Evolutionary conservation across 2,888 invertebrate genomes (phyloP), one percentile per base, ranked within the genome.

Genomic region (Arctia plantaginis): DNA sequence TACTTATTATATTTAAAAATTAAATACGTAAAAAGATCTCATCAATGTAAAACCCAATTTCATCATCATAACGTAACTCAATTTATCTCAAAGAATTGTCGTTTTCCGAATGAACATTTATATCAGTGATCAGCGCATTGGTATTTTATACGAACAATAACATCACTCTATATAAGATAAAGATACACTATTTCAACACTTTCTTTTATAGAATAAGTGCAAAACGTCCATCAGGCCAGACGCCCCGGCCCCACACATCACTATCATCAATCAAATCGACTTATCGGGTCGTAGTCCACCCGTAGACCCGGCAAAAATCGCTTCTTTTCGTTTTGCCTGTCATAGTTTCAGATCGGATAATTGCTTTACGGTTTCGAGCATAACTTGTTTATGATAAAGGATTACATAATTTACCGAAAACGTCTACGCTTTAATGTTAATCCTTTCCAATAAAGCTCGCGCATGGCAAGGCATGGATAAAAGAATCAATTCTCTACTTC

Each of bases 201-300:
- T 69, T 73, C 41, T 66, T 74, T 70, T 66, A 75, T 66, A 75
- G 67, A 77, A 77, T 79, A 77, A 76, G 78, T 78, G 79, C 77
- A 27, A 74, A 64, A 67, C 72, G 81, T 82, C 84, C 71, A 77
- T 79, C 77, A 75, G 68, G 35, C 27, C 75, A 75, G 77, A 82
- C 80, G 77, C 78, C n/a, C n/a, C 78, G 71, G 79, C 75, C 78
- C 78, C 77, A 72, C 80, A 80, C 86, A 85, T 87, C 83, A 81
- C 82, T 84, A 86, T 88, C 87, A 88, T 90, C 90, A 89, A 92
- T 92, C 92, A 92, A 89, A 87, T 85, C 87, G 92, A 90, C 91
- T 92, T 92, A 91, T 89, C 91, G 87, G 86, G 90, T 90, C 88
- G 73, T 77, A 73, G 85, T 82, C 83, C 75, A 79, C 82, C 87